Percentiles rank a stretch among this genome's conserved stretches.
These are phyloP conservation scores for Rhombomys opimus DNA, from an alignment of 2,113 vertebrate species.

Conservation along the genomic window DNA sequence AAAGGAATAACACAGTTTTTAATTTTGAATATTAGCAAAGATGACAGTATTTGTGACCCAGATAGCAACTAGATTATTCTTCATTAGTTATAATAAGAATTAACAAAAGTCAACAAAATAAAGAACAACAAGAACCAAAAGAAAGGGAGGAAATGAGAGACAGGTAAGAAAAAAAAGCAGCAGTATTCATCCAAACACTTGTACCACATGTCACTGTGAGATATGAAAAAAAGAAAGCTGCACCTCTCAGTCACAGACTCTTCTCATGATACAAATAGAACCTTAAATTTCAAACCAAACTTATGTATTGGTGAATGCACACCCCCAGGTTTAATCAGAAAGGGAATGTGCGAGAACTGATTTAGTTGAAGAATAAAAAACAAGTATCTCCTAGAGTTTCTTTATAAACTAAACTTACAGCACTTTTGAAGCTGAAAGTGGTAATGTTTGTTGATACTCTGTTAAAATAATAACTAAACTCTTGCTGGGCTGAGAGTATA, in stretches of 20 bases:
- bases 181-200: background rate
- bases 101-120: background rate
- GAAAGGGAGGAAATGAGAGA: background rate
- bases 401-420: conserved; percentile 58
- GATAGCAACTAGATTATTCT: background rate
- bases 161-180: background rate
- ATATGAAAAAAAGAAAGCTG: background rate
- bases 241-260: background rate
- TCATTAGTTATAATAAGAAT: conserved; percentile 32
- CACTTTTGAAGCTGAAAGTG: conserved; percentile 9
- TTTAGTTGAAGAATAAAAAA: conserved; percentile 30
- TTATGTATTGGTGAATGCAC: background rate
- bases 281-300: background rate
- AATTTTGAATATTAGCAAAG: conserved; percentile 12
- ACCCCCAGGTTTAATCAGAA: background rate
- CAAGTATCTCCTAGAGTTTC: conserved; percentile 9
- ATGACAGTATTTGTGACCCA: background rate
- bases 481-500: background rate
- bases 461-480: conserved; percentile 50
- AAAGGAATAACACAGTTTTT: conserved; percentile 15
- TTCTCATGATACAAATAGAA: background rate
- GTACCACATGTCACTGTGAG: background rate
- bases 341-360: background rate
- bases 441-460: background rate
- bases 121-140: conserved; percentile 10